These are phyloP conservation scores for Pyrrhosoma nymphula DNA, from an alignment of 2,888 invertebrate species.

Conservation along the genomic window DNA sequence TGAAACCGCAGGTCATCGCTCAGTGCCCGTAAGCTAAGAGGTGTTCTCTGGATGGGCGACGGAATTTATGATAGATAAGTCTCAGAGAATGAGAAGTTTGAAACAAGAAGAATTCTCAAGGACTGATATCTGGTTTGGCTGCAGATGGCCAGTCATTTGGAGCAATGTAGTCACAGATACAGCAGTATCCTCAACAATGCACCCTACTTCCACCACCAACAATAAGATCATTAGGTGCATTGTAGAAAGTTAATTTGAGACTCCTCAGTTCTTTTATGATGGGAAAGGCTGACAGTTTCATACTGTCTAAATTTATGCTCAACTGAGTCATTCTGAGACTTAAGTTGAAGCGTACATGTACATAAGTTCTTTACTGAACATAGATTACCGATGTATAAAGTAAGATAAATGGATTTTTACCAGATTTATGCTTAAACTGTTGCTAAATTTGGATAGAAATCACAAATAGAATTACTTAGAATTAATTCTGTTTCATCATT, in stretches of 20 bases:
- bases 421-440: no score
- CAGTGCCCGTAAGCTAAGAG: not conserved
- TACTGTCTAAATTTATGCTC: not conserved
- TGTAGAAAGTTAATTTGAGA: not conserved
- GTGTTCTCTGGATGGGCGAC: not conserved
- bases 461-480: no score
- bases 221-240: not conserved
- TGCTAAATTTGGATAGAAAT: no score
- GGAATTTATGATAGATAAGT: not conserved
- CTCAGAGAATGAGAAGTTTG: not conserved
- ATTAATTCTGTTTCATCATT: no score
- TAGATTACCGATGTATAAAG: no score
- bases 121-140: not conserved
- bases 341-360: not conserved
- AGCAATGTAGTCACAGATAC: not conserved
- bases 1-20: not conserved
- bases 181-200: not conserved
- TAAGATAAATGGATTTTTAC: no score
- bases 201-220: not conserved
- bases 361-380: not conserved
- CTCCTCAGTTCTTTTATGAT: not conserved
- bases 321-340: not conserved
- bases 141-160: not conserved
- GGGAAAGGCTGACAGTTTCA: not conserved
- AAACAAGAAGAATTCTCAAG: not conserved